Evolutionary conservation across 2,888 invertebrate genomes (phyloP), one percentile per base, ranked within the genome.

Genomic region (Sialis fuliginosa): DNA sequence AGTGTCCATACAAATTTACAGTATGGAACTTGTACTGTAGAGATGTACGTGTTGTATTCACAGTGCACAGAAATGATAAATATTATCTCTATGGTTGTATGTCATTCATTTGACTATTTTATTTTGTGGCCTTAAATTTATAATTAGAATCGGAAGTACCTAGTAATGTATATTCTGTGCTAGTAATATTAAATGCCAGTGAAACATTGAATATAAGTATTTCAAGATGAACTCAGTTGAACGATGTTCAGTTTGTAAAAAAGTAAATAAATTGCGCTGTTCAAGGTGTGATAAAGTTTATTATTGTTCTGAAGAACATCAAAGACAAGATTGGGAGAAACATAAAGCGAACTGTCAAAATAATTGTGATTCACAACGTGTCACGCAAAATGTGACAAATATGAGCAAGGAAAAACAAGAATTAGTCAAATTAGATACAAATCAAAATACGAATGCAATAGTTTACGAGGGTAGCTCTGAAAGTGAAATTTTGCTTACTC

Each of bases 261-360:
- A 57, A 52, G 66, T 62, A 54, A 71, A 74, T 57, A 75, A 76
- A 55, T 67, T 78, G 52, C 75, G 83, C 56, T 88, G 88, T 65
- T 75, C 77, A 54, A 75, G 81, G 55, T 89, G 89, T 62, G 79
- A 80, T 59, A 65, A 64, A 50, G 71, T 76, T 45, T 80, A 77
- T 63, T 89, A 89, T 64, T 89, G 88, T 65, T 80, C 78, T 50
- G 80, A 76, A 54, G 79, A 78, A 52, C 88, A 89, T 62, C 88
- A 88, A 64, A 76, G 74, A 52, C 68, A 75, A 56, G 82, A 88
- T 60, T 88, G 87, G 87, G 78, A 77, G 59, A 71, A 68, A 53
- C 88, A 89, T 60, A 85, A 78, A 67, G 65, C 64, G 54, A 68
- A 71, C 55, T 81, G 80, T 60, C 63, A 64, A 45, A 46, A 40